Evolutionary conservation across 2,888 invertebrate species (phyloP), one percentile per base, ranked within the genome.

Genomic region (Isoperla grammatica): DNA sequence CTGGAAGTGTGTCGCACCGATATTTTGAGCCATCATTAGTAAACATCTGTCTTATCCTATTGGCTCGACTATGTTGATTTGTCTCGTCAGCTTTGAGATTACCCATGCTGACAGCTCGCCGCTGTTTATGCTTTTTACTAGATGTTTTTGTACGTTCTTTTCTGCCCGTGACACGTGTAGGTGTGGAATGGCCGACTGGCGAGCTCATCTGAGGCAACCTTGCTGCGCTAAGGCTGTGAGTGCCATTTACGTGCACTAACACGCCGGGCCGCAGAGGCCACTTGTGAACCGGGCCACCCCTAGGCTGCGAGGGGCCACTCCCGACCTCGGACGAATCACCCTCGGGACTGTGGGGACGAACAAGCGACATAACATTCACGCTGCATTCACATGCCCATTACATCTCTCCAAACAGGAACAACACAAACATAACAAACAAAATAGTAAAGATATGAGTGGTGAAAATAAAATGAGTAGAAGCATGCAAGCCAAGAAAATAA

Each of bases 241-340:
- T 84, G 59, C 89, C 88, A 76, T 91, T 91, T 20, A 92, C 87
- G 72, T 93, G 93, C 53, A 93, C 87, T 69, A 93, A 79, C 57
- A 93, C 91, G 56, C 93, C 93, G 2, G 93, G 92, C 70, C 90
- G 87, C 62, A 92, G 75, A 8, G 93, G 93, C 93, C 93, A 94
- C 71, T 89, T 86, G 66, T 79, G 84, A 29, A 59, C 59, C 9
- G 63, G 61, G 45, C 15, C 9, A 46, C 29, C 61, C 46, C 40
- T 46, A 57, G 57, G 59, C 59, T 17, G 6, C 12, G 19, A 2
- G 3, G 39, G 12, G 56, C 72, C 71, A 55, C 72, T 72, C 19
- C 73, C 72, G 61, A 72, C 75, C 63, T 78, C 79, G 66, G 20
- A 53, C 2, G 53, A 37, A 20, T 53, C 53, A 8, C 53, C 61